Percentiles rank a stretch among this genome's conserved stretches.
phyloP scores from a whole-genome alignment of 2,113 vertebrate species.

The Aegotheles bennettii region DNA sequence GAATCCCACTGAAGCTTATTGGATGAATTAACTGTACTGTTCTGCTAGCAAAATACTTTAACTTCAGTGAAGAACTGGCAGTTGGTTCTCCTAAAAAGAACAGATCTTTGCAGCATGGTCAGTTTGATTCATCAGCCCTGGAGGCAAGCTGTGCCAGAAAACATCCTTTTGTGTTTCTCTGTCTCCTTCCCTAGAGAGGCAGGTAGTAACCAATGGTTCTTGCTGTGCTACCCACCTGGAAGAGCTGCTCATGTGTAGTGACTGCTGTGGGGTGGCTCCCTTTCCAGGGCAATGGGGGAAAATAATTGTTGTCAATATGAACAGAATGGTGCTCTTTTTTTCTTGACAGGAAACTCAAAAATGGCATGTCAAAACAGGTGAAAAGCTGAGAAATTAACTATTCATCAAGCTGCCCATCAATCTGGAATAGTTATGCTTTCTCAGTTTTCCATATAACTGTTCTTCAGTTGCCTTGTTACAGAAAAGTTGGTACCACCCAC shows the following conservation, averaged over 20 bases:
- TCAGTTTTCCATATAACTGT: neutral
- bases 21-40: neutral
- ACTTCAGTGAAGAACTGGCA: neutral
- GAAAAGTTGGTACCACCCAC: neutral
- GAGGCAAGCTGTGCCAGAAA: neutral
- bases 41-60: neutral
- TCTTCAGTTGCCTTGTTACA: neutral
- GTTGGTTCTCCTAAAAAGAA: neutral
- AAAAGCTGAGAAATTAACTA: neutral
- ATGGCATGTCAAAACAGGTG: neutral
- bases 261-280: neutral
- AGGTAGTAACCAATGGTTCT: neutral
- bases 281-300: neutral
- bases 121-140: neutral
- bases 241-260: neutral
- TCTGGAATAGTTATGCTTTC: neutral
- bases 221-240: neutral
- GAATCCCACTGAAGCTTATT: neutral
- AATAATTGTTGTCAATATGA: neutral
- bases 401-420: neutral
- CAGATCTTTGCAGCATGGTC: fast-evolving
- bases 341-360: neutral
- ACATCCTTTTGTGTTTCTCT: neutral
- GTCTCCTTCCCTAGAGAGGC: neutral
- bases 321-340: neutral